A percentile compares a stretch with the other conserved stretches of the same genome.
Evolutionary conservation across 2,113 vertebrate genomes (phyloP).

Genomic region (Bagarius yarrelli): DNA sequence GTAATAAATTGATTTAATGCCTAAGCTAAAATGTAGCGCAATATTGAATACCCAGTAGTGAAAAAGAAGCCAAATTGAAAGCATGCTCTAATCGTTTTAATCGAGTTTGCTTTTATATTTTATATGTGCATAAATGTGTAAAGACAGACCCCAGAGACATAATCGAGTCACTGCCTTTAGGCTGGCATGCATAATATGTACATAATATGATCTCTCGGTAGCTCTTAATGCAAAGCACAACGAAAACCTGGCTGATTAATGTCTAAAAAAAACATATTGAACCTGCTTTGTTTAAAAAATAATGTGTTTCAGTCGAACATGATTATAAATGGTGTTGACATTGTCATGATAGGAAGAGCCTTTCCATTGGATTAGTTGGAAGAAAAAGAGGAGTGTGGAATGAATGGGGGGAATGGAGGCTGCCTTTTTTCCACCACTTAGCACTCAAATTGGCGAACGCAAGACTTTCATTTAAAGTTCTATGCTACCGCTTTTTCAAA

Average conservation of each 20-base stretch:
- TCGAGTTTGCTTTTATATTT: neutral
- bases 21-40: neutral
- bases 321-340: neutral
- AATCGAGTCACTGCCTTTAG: neutral
- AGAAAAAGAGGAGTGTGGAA: neutral
- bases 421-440: constrained; percentile 2
- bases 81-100: neutral
- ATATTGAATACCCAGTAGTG: constrained; percentile 5
- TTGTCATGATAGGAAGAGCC: neutral
- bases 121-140: neutral
- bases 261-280: neutral
- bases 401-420: constrained; percentile 6
- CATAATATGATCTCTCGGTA: neutral
- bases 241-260: neutral
- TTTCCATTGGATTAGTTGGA: neutral
- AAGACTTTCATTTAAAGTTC: constrained; percentile 24
- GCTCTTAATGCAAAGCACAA: neutral
- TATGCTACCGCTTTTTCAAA: constrained; percentile 18
- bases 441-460: neutral
- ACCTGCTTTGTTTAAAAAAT: constrained; percentile 1
- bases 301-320: neutral
- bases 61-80: constrained; percentile 1
- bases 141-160: neutral
- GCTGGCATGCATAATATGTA: neutral
- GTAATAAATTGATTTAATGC: neutral